Evolutionary conservation across 2,888 invertebrate species (phyloP).

Genomic region (Macrosiphum euphorbiae): DNA sequence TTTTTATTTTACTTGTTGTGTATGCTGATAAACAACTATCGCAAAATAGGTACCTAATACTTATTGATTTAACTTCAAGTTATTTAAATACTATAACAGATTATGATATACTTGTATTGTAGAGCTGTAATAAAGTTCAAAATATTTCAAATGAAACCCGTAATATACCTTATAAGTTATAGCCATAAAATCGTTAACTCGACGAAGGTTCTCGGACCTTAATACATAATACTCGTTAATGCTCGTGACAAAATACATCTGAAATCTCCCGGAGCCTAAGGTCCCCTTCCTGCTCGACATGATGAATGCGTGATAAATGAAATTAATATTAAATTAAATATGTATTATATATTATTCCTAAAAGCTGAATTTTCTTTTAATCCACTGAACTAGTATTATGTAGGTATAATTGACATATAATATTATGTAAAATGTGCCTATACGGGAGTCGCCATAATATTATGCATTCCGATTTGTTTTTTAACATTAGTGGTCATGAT

Average conservation of each 20-base stretch:
- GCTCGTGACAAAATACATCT: neutral
- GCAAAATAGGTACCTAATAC: neutral
- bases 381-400: neutral
- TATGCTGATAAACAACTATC: neutral
- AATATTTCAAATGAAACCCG: neutral
- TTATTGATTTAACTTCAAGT: neutral
- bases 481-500: too few relatives aligned
- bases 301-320: neutral
- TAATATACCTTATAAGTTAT: neutral
- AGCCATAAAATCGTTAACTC: neutral
- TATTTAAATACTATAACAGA: neutral
- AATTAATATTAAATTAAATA: neutral
- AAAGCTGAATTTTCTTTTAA: neutral
- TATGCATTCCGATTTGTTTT: too few relatives aligned
- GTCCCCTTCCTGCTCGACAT: neutral
- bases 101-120: neutral
- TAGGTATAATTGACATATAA: too few relatives aligned
- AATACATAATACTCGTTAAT: too few relatives aligned
- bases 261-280: neutral
- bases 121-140: neutral
- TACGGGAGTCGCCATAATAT: too few relatives aligned
- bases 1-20: neutral
- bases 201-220: neutral
- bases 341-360: neutral
- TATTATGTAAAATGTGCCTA: too few relatives aligned